Conservation (phyloP, 2,113 vertebrate genomes). For the Tylochromis polylepis region DNA sequence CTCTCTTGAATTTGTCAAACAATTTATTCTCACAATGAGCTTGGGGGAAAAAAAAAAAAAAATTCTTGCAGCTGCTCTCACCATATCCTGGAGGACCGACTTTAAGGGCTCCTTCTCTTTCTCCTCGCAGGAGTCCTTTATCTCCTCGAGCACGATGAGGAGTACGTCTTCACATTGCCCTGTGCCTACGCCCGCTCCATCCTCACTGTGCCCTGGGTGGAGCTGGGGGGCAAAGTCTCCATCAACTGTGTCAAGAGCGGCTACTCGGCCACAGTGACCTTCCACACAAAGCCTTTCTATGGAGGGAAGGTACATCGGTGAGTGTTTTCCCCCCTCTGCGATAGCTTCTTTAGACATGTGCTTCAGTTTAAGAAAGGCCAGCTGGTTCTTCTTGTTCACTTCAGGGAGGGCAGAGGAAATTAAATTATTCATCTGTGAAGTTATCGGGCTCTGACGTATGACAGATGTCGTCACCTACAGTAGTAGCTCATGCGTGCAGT, state of each 20-base stretch:
- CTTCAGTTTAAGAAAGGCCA: background rate
- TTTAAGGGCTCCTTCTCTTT: background rate
- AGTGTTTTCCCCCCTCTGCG: background rate
- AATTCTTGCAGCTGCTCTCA: background rate
- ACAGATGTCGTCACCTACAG: background rate
- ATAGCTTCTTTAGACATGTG: background rate
- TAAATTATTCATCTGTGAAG: background rate
- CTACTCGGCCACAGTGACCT: constrained; percentile 86
- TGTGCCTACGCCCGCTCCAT: constrained; percentile 95
- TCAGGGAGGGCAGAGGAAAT: background rate
- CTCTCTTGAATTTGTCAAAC: background rate
- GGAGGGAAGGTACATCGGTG: constrained; percentile 94
- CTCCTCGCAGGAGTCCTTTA: constrained; percentile 75
- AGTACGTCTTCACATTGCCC: constrained; percentile 92
- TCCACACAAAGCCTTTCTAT: constrained; percentile 96
- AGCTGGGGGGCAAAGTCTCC: constrained; percentile 92
- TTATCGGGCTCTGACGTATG: background rate
- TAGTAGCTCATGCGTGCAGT: background rate
- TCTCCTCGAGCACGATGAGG: constrained; percentile 86
- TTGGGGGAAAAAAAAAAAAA: background rate
- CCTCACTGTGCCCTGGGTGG: constrained; percentile 94
- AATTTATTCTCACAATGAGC: background rate
- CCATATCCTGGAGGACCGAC: background rate
- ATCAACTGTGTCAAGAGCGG: constrained; percentile 88
- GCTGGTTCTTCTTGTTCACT: background rate